These are phyloP conservation scores for Osmerus eperlanus DNA, from an alignment of 2,113 vertebrate genomes.

Conservation along the genomic window DNA sequence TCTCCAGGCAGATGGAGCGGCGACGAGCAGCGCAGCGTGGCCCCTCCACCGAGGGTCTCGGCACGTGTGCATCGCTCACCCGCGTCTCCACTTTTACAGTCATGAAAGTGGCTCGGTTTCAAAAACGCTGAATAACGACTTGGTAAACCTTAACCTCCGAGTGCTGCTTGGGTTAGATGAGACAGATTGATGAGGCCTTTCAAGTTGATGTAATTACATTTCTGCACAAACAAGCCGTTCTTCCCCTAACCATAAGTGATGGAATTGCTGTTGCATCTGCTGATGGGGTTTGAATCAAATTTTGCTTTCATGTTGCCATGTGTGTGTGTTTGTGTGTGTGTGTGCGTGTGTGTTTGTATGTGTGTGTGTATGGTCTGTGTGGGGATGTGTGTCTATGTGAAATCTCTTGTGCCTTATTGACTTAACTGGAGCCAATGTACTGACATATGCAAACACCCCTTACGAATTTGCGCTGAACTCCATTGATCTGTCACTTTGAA, in stretches of 20 bases:
- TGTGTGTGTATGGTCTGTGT: constrained; percentile 4
- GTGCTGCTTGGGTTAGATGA: neutral
- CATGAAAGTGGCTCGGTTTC: too few species aligned
- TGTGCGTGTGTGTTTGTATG: neutral
- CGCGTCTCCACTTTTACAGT: too few species aligned
- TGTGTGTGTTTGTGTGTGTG: neutral
- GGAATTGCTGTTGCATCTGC: constrained; percentile 1
- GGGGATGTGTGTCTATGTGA: constrained; percentile 5
- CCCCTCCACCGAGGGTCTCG: too few species aligned
- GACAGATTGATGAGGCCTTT: neutral
- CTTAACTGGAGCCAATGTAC: neutral
- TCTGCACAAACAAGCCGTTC: constrained; percentile 2
- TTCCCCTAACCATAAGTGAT: constrained; percentile 9
- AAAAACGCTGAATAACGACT: neutral
- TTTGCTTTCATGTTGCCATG: constrained; percentile 1
- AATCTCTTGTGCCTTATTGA: neutral
- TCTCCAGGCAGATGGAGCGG: too few species aligned
- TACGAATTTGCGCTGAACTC: neutral
- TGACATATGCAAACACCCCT: neutral
- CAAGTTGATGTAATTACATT: constrained; percentile 15
- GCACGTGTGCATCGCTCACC: too few species aligned
- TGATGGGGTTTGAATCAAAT: neutral
- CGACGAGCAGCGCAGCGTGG: too few species aligned
- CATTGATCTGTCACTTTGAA: neutral
- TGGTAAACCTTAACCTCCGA: neutral